Percentiles rank a stretch among this genome's conserved stretches.
Conservation (phyloP, 2,113 vertebrate genomes). For the Nannospalax galili region DNA sequence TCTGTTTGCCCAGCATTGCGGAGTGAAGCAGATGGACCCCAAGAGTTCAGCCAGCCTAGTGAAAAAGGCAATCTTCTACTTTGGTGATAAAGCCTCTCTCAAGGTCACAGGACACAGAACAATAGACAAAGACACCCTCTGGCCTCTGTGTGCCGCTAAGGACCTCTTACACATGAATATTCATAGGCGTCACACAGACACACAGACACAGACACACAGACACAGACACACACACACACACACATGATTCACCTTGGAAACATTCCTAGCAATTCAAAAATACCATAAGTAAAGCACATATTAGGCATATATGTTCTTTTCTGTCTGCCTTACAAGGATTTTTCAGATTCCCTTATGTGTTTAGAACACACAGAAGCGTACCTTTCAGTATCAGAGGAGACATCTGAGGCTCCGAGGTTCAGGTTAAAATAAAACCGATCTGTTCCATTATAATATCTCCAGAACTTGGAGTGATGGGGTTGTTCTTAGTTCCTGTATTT, state of each 20-base stretch:
- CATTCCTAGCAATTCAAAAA: not conserved
- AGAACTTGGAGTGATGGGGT: not conserved
- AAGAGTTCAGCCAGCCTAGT: not conserved
- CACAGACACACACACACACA: not conserved
- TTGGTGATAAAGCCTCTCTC: not conserved
- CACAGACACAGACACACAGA: not conserved
- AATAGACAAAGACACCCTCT: not conserved
- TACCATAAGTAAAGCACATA: not conserved
- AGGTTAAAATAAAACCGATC: not conserved
- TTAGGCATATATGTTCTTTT: not conserved
- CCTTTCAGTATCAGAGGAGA: not conserved
- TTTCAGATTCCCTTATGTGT: not conserved
- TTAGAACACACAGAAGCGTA: not conserved
- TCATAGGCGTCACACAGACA: no score
- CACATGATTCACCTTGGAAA: not conserved
- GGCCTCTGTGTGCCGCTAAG: not conserved
- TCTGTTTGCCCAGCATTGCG: no score
- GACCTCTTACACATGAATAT: not conserved
- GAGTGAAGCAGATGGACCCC: no score
- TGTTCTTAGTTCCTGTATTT: no score
- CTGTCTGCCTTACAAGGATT: not conserved
- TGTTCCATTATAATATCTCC: not conserved
- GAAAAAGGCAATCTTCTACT: not conserved
- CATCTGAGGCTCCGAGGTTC: not conserved
- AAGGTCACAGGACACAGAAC: not conserved